Base-by-base conservation (phyloP, 2,888 invertebrate genomes). In the Cephus spinipes region DNA sequence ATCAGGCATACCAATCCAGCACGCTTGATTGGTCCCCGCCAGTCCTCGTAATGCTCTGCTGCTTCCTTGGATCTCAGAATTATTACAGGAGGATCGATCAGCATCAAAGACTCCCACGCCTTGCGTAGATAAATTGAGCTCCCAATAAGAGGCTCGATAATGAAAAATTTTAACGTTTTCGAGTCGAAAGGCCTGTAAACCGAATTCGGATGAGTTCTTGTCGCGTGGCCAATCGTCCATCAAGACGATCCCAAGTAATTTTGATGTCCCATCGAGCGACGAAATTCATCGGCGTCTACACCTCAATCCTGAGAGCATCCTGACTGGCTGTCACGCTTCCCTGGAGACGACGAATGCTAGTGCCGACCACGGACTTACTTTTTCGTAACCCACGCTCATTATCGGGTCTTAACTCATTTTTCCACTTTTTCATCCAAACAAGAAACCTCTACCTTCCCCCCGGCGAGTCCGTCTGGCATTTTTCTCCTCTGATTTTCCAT, bases 331-430 rank as follows among this genome's bases (percentile, higher is more conserved):
- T 78, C 68, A 78, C 76, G 78, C 73, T 76, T 76, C 78, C 78
- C 55, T 78, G 75, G 73, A 78, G 73, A 68, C 76, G 33, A 78
- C 78, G 78, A 78, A 78, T 78, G 78, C 78, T 73, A 36, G 76
- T 71, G 69, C 73, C 73, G 75, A 40, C 75, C 71, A 76, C 78
- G 76, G 9, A 73, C 73, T 71, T 12, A 73, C 36, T 76, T 78
- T 78, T 78, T 78, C 55, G 55, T 15, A 35, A 35, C 69, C 76
- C 71, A 11, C 30, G 35, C 78, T 78, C 78, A 73, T 78, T 78
- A 76, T 23, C 55, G 55, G 55, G 55, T 55, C 23, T 55, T 23
- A 55, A 15, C 23, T 55, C 55, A 55, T 55, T 55, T 55, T 55
- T 55, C 55, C 9, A 55, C 55, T 55, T 23, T 55, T 55, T 55